Evolutionary conservation across 1,140 invertebrate species (phyloP), one percentile per base, ranked within the genome.

Genomic region (Neuroterus valhalla): DNA sequence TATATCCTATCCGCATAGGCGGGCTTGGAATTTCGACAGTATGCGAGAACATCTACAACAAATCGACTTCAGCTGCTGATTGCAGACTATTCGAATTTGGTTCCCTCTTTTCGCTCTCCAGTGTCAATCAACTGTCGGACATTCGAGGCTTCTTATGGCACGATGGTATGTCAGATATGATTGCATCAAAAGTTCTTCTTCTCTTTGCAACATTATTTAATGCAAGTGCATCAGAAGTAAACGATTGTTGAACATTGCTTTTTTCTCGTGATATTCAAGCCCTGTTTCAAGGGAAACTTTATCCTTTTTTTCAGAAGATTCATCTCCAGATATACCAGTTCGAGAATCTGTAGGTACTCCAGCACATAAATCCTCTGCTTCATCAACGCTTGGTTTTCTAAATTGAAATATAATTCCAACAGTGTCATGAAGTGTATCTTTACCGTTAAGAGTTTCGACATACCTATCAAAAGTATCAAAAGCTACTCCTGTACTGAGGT

Each of bases 381-480:
- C 15, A 45, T 3, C 8, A 3, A 68, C 8, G 19, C 66, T 42
- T 2, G 45, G 31, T 19, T 12, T 6, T 26, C 50, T n/a, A n/a
- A n/a, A n/a, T n/a, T n/a, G 17, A 45, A 15, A 71, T 48, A 42
- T 44, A 19, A 72, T 17, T 21, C n/a, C n/a, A n/a, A n/a, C n/a
- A n/a, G n/a, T n/a, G n/a, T n/a, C n/a, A n/a, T n/a, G n/a, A n/a
- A n/a, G 66, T 74, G 89, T 91, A 26, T 87, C 88, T 80, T 86
- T 88, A 38, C 88, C 89, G 79, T 74, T 84, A 6, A 78, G 26
- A 26, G 89, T 91, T 62, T 91, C 89, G 23, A 88, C 88, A 71
- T 85, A 89, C 23, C 89, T 75, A 78, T 89, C 87, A 75, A 81
- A 90, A 80, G 89, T 88, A 70, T 87, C 84, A 70, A 81, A 89